Percentiles rank a stretch among this genome's conserved stretches.
Conservation (phyloP, 2,113 vertebrate genomes). For the Takifugu flavidus region DNA sequence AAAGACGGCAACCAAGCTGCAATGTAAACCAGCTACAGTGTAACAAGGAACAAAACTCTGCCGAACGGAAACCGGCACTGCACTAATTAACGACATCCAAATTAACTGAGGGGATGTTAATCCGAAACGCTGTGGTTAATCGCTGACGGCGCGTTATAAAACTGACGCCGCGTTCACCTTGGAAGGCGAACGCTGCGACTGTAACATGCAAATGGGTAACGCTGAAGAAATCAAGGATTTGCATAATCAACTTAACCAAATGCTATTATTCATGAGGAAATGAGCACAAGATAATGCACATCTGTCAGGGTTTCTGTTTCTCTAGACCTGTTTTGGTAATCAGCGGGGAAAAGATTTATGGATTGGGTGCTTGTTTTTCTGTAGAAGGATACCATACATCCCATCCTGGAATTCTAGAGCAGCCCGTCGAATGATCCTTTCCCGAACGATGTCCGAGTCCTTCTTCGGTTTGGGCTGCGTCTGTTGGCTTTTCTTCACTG, state of each 20-base stretch:
- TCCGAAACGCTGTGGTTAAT: no score
- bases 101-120: no score
- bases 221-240: not conserved
- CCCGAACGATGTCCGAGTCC: constrained; percentile 83
- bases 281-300: not conserved
- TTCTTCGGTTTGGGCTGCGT: constrained; percentile 79
- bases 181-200: not conserved
- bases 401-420: constrained; percentile 97
- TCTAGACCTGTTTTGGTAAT: not conserved
- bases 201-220: constrained; percentile 2
- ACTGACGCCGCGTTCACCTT: no score
- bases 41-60: no score
- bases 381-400: constrained; percentile 97
- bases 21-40: not conserved
- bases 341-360: no score
- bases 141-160: no score
- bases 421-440: constrained; percentile 91
- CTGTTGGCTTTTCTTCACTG: constrained; percentile 78
- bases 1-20: constrained; percentile 31
- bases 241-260: constrained; percentile 16
- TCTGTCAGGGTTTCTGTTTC: not conserved
- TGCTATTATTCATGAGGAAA: constrained; percentile 3
- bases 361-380: not conserved
- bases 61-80: not conserved
- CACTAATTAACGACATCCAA: no score